A percentile compares a stretch with the other conserved stretches of the same genome.
Evolutionary conservation across 2,113 vertebrate species (phyloP).

Genomic region (Copsychus sechellarum): DNA sequence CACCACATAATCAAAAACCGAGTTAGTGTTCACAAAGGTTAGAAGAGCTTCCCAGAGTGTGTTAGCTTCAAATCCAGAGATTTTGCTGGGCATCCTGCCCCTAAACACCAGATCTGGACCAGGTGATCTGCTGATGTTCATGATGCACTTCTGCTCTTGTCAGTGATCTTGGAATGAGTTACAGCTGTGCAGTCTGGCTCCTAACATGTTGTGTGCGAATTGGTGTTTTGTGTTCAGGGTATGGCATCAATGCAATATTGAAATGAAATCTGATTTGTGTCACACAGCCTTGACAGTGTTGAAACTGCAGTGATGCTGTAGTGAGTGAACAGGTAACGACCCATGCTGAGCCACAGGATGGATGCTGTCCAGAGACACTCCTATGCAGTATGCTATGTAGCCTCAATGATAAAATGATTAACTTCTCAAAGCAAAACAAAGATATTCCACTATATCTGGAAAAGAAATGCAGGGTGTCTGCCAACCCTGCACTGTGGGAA

Average conservation of each 20-base stretch:
- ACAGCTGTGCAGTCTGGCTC: background rate
- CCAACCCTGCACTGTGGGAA: background rate
- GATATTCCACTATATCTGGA: background rate
- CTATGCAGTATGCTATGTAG: background rate
- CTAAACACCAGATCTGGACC: background rate
- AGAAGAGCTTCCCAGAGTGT: background rate
- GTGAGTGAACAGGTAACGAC: background rate
- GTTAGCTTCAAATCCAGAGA: background rate
- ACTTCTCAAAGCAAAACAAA: constrained; percentile 25
- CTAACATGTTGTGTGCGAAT: background rate
- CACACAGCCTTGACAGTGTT: background rate
- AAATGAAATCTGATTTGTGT: background rate
- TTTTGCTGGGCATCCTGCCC: background rate
- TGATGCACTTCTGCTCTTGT: background rate
- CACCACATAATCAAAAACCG: background rate
- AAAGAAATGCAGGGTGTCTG: background rate
- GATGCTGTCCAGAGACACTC: background rate
- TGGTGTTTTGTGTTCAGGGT: background rate
- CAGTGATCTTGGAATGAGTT: background rate
- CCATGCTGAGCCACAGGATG: background rate
- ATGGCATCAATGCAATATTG: background rate
- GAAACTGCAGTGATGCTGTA: background rate
- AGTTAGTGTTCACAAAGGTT: background rate
- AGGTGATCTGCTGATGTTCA: background rate
- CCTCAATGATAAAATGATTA: background rate